Evolutionary conservation across 2,888 invertebrate species (phyloP).

Genomic region (Epistrophe eligans): DNA sequence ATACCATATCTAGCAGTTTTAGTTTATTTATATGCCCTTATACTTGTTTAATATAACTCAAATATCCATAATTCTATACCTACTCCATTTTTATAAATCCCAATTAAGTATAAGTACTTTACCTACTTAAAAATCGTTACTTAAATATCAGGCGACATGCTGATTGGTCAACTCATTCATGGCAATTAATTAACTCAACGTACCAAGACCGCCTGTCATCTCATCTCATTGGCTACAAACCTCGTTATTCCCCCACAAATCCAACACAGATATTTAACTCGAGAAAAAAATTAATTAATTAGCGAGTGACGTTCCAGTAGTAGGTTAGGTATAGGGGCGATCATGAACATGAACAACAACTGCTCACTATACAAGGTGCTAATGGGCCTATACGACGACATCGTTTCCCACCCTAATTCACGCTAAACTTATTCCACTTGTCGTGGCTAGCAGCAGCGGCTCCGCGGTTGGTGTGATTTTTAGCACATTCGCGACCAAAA

Average conservation of each 20-base stretch:
- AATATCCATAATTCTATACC: not conserved
- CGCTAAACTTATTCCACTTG: constrained; percentile 26
- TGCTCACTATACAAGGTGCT: constrained; percentile 68
- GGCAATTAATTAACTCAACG: constrained; percentile 58
- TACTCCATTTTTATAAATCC: not conserved
- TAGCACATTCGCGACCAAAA: constrained; percentile 71
- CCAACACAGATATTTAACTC: constrained; percentile 2
- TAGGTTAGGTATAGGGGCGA: constrained; percentile 12
- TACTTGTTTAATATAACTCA: not conserved
- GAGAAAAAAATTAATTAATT: constrained; percentile 61
- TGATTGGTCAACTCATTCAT: constrained; percentile 58
- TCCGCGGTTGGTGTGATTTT: constrained; percentile 69
- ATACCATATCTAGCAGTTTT: too few relatives aligned
- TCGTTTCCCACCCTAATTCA: constrained; percentile 72
- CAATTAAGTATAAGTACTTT: not conserved
- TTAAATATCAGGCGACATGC: constrained; percentile 33
- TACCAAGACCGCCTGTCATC: constrained; percentile 64
- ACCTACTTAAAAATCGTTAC: not conserved
- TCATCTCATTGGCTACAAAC: constrained; percentile 59
- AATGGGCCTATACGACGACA: constrained; percentile 48
- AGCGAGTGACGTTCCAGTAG: constrained; percentile 65
- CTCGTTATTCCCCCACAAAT: constrained; percentile 44
- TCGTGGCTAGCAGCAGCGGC: constrained; percentile 47
- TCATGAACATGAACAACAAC: constrained; percentile 59
- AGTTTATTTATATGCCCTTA: too few relatives aligned